These are phyloP conservation scores for Thinocorus orbignyianus DNA, from an alignment of 2,113 vertebrate species.

Conservation along the genomic window DNA sequence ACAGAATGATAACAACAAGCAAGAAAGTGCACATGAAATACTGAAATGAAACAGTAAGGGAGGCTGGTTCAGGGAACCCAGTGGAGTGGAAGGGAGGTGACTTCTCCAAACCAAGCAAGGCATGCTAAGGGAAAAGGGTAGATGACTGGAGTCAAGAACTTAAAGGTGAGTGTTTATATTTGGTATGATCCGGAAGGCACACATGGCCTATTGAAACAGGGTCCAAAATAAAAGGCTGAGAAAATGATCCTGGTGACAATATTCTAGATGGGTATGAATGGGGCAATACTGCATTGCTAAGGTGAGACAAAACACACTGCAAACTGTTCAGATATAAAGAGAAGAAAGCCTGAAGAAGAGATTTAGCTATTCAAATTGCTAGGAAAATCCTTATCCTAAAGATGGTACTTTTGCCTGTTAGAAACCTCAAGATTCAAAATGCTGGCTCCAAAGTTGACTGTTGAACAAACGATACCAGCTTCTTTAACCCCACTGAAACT, in stretches of 20 bases:
- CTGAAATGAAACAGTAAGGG: background rate
- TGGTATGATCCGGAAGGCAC: background rate
- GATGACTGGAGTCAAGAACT: background rate
- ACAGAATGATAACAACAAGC: background rate
- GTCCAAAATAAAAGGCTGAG: background rate
- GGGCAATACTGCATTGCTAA: background rate
- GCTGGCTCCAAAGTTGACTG: background rate
- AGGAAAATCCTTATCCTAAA: background rate
- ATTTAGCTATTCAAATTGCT: background rate
- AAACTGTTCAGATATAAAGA: background rate
- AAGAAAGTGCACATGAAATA: background rate
- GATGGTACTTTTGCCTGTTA: background rate
- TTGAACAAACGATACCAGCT: background rate
- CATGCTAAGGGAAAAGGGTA: background rate
- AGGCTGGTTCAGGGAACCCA: background rate
- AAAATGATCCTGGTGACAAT: background rate
- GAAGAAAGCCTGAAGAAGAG: background rate
- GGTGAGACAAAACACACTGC: background rate
- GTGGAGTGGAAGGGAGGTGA: background rate
- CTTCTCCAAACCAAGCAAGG: background rate
- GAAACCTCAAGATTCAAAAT: background rate
- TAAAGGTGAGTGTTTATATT: background rate
- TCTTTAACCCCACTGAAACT: background rate
- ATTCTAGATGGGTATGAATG: background rate
- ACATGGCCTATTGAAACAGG: fast-evolving